Conservation (phyloP, 2,888 invertebrate genomes). For the Ephialtes manifestator region DNA sequence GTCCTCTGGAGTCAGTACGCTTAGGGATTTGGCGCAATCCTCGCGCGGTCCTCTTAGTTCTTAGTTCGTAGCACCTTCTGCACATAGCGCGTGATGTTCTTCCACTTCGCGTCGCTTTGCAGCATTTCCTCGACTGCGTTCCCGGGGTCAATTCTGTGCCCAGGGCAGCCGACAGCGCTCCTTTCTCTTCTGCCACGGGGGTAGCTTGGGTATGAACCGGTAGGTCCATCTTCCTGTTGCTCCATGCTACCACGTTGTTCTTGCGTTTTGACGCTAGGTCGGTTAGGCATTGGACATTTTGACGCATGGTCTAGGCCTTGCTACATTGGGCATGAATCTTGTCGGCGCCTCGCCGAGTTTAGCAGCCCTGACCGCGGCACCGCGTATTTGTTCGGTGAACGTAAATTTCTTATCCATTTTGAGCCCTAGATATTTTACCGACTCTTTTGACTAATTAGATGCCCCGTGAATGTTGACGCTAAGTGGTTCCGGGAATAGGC, state of each 20-base stretch:
- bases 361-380: too few species aligned
- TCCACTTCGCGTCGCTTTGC: constrained; percentile 1
- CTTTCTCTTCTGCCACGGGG: constrained; percentile 2
- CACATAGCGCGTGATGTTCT: neutral
- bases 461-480: neutral
- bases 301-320: constrained; percentile 49
- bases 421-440: constrained; percentile 70
- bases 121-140: constrained; percentile 1
- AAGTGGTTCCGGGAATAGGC: neutral
- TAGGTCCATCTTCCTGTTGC: too few species aligned
- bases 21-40: too few species aligned
- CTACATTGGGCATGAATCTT: constrained; percentile 40
- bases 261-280: neutral
- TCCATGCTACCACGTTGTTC: neutral
- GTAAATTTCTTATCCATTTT: constrained; percentile 53
- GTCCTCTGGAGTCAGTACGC: too few species aligned
- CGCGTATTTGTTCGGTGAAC: too few species aligned
- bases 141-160: neutral
- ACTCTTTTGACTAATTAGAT: neutral
- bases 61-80: too few species aligned
- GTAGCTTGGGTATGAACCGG: neutral
- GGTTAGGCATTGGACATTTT: constrained; percentile 64
- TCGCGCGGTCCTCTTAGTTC: too few species aligned
- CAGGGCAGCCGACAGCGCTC: neutral
- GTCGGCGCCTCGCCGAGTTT: neutral